phyloP scores from a whole-genome alignment of 2,888 invertebrate species.

The Exephanes ischioxanthus region DNA sequence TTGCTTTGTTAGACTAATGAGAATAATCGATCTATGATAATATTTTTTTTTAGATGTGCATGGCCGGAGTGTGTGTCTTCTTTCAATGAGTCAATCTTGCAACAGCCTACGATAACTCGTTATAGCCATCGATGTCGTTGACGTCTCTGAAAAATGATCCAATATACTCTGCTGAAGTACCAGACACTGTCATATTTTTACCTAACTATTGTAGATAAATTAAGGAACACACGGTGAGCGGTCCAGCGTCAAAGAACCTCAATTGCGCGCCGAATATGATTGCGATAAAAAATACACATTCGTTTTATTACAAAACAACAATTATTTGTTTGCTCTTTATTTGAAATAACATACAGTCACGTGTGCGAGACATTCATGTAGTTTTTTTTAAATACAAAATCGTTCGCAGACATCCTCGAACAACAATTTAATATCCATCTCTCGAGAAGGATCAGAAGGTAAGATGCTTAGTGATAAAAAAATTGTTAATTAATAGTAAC shows the following conservation, averaged over 20 bases:
- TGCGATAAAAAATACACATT: background rate
- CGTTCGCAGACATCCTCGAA: conserved; percentile 63
- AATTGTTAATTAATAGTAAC: conserved; percentile 10
- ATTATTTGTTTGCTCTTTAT: conserved; percentile 76
- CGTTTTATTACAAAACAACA: conserved; percentile 79
- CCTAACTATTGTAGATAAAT: too few relatives aligned
- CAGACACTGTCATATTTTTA: too few relatives aligned
- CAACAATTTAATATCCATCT: conserved; percentile 34
- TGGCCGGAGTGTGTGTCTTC: too few relatives aligned
- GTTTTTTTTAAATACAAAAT: conserved; percentile 54
- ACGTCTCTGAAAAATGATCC: too few relatives aligned
- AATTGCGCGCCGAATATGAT: background rate
- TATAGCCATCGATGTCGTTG: too few relatives aligned
- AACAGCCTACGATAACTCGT: too few relatives aligned
- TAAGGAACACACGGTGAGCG: background rate
- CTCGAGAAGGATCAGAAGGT: conserved; percentile 16
- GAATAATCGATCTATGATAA: too few relatives aligned
- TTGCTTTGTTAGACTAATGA: too few relatives aligned
- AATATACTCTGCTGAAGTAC: too few relatives aligned
- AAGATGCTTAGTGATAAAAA: conserved; percentile 26
- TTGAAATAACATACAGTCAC: conserved; percentile 81
- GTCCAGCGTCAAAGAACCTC: background rate
- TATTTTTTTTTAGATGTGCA: too few relatives aligned
- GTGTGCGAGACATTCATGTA: conserved; percentile 67
- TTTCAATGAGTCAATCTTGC: too few relatives aligned